Evolutionary conservation across 2,888 invertebrate species (phyloP).

Genomic region (Macrosiphum euphorbiae): DNA sequence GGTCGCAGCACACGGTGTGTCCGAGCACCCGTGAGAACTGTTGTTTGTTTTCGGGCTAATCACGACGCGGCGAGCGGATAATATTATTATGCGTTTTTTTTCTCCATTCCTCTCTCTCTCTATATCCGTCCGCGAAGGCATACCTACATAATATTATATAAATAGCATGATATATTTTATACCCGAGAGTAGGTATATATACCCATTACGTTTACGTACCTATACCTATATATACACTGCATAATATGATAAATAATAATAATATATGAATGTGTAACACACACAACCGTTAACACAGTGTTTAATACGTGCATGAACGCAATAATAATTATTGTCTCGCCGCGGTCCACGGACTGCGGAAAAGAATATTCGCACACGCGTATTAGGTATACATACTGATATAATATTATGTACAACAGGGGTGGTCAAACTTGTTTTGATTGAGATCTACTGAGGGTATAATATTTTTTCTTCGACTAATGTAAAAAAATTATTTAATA

Average conservation of each 20-base stretch:
- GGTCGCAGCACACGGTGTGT: neutral
- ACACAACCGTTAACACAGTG: neutral
- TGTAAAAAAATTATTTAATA: too few species aligned
- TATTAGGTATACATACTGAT: neutral
- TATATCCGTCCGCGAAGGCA: neutral
- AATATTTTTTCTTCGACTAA: too few species aligned
- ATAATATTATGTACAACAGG: too few species aligned
- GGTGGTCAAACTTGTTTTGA: too few species aligned
- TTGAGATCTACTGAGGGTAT: too few species aligned
- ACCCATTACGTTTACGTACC: too few species aligned
- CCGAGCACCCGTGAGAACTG: conserved; percentile 57
- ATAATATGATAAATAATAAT: neutral
- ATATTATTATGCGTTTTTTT: neutral
- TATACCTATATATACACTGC: too few species aligned
- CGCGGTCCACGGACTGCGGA: neutral
- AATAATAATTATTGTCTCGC: neutral
- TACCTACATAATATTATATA: too few species aligned
- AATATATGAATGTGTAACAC: conserved; percentile 2
- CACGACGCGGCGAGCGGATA: conserved; percentile 46
- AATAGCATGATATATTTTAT: neutral
- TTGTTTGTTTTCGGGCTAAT: conserved; percentile 65
- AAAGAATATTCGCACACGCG: neutral
- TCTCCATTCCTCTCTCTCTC: neutral
- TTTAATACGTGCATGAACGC: neutral
- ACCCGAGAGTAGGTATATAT: neutral